phyloP scores from a whole-genome alignment of 1,140 invertebrate species.

The Orchesella cincta region DNA sequence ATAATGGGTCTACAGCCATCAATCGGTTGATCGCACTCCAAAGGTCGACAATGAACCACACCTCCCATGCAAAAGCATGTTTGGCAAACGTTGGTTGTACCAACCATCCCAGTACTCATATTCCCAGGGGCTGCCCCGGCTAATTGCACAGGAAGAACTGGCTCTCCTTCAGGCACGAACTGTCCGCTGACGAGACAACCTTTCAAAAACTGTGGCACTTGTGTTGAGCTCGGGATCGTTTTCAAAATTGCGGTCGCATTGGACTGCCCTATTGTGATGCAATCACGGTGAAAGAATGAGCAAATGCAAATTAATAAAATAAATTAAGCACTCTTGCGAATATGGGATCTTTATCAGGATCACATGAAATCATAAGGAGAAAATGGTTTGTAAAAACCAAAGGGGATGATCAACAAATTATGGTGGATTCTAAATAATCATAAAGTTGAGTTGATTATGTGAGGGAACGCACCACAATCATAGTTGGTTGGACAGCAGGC shows the following conservation, averaged over 20 bases:
- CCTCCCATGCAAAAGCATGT: conserved; percentile 77
- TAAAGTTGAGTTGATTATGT: not conserved
- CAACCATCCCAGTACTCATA: not conserved
- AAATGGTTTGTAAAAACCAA: too few species aligned
- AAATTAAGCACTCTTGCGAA: not conserved
- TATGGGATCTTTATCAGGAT: not conserved
- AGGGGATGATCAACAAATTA: too few species aligned
- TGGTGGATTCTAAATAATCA: too few species aligned
- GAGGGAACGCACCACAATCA: conserved; percentile 65
- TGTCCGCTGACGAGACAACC: conserved; percentile 68
- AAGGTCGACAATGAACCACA: conserved; percentile 70
- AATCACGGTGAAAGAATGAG: conserved; percentile 15
- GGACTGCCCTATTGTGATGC: conserved; percentile 39
- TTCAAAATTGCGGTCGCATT: conserved; percentile 46
- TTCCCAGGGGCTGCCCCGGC: not conserved
- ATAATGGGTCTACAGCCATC: conserved; percentile 75
- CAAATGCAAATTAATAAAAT: not conserved
- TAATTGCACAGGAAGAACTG: conserved; percentile 63
- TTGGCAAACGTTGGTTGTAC: conserved; percentile 48
- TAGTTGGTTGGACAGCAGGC: conserved; percentile 83
- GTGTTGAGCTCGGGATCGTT: conserved; percentile 41
- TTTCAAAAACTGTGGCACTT: conserved; percentile 54
- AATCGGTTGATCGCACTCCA: conserved; percentile 72
- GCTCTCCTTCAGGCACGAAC: conserved; percentile 71
- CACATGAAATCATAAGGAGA: not conserved